phyloP scores from a whole-genome alignment of 1,140 invertebrate species.

The Ganaspis sp. region DNA sequence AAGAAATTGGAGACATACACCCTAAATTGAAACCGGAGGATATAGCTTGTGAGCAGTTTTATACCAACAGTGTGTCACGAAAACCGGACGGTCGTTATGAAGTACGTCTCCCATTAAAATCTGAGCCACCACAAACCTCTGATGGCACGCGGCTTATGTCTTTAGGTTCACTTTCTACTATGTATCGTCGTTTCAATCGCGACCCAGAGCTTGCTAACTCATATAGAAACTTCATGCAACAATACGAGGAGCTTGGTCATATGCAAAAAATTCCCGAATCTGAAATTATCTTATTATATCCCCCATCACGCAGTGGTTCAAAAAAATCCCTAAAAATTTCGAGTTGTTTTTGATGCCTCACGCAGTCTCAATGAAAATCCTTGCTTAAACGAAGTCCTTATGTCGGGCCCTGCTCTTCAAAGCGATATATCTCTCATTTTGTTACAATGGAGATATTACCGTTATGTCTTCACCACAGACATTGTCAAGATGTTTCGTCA shows the following conservation, averaged over 20 bases:
- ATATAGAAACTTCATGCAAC: constrained; percentile 55
- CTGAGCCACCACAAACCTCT: background rate
- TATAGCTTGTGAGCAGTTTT: constrained; percentile 40
- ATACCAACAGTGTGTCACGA: background rate
- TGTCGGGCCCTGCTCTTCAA: constrained; percentile 37
- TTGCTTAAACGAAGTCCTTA: constrained; percentile 36
- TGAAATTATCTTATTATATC: constrained; percentile 34
- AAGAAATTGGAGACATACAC: constrained; percentile 17
- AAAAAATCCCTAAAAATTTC: constrained; percentile 41
- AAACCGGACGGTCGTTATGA: background rate
- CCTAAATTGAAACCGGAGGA: constrained; percentile 32
- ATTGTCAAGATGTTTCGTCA: constrained; percentile 58
- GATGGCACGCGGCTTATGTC: constrained; percentile 10
- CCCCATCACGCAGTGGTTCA: constrained; percentile 46
- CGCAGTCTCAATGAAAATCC: background rate
- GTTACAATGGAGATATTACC: constrained; percentile 23
- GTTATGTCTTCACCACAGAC: constrained; percentile 32
- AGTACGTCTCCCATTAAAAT: constrained; percentile 29
- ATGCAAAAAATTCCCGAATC: constrained; percentile 42
- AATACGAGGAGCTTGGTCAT: constrained; percentile 51
- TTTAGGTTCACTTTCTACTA: background rate
- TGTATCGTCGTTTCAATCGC: background rate
- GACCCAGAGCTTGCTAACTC: constrained; percentile 40
- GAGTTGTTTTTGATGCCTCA: constrained; percentile 52
- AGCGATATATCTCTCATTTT: constrained; percentile 34